phyloP scores from a whole-genome alignment of 2,797 vertebrate species.

The Orientallactaga sibirica region DNA sequence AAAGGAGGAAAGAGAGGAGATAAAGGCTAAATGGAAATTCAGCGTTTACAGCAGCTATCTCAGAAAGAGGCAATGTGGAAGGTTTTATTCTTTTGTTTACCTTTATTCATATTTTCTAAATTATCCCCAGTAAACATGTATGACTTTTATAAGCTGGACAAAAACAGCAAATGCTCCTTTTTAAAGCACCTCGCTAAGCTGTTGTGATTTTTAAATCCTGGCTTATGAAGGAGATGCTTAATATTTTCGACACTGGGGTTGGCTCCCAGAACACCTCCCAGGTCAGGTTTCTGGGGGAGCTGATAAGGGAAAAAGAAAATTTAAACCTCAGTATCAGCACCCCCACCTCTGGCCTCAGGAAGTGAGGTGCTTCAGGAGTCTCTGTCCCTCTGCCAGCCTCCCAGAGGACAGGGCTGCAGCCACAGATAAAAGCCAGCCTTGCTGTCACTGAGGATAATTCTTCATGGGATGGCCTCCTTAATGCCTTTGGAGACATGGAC shows the following conservation, averaged over 20 bases:
- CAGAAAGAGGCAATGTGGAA: background rate
- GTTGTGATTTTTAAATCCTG: slow-evolving; percentile 9
- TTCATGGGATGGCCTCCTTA: background rate
- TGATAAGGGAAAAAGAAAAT: slow-evolving; percentile 60
- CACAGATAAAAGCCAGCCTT: slow-evolving; percentile 57
- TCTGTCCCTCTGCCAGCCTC: background rate
- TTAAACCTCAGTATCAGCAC: slow-evolving; percentile 24
- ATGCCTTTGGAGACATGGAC: accelerated
- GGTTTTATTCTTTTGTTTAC: background rate
- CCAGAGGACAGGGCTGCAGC: background rate
- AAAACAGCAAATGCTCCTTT: slow-evolving; percentile 7
- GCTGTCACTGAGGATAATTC: background rate
- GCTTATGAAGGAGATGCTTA: background rate
- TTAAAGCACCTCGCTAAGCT: slow-evolving; percentile 22
- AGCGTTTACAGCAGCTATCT: background rate
- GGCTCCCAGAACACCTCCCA: background rate
- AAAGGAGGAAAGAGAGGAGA: background rate
- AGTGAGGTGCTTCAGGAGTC: background rate
- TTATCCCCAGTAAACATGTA: background rate
- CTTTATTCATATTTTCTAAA: background rate
- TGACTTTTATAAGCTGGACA: background rate
- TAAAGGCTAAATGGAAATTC: background rate
- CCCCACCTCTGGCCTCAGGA: background rate
- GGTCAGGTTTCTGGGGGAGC: slow-evolving; percentile 63
- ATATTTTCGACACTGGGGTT: background rate